phyloP scores from a whole-genome alignment of 2,113 vertebrate genomes.

The Arvicanthis niloticus region DNA sequence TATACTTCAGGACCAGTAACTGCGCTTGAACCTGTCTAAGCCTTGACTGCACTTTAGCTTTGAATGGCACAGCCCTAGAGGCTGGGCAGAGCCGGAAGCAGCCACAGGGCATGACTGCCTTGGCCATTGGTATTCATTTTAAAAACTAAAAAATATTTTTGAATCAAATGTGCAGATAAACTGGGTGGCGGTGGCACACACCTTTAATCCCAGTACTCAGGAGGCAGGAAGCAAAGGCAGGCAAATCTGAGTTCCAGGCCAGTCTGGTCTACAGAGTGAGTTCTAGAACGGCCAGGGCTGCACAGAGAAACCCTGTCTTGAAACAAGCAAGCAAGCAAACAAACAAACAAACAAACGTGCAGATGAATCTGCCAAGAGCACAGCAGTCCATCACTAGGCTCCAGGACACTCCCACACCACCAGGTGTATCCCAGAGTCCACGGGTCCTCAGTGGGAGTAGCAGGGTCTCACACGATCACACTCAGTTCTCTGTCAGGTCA shows the following conservation, averaged over 20 bases:
- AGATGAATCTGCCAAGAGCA: background rate
- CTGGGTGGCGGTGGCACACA: no score
- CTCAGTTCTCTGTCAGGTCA: background rate
- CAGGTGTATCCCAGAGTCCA: background rate
- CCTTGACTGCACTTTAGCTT: no score
- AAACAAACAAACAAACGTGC: no score
- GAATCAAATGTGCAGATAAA: background rate
- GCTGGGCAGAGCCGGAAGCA: no score
- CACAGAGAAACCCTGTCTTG: no score
- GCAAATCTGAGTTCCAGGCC: no score
- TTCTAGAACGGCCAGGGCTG: no score
- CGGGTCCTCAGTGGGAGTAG: background rate
- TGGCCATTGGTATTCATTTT: background rate
- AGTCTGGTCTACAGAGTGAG: no score
- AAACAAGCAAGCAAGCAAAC: no score
- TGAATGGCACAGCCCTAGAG: background rate
- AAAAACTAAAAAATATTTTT: background rate
- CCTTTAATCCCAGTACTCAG: no score
- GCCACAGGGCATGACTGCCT: background rate
- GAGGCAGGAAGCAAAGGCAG: no score
- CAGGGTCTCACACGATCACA: background rate
- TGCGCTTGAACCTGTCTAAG: background rate
- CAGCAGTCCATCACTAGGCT: background rate
- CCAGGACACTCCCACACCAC: background rate
- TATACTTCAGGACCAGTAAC: background rate